Percentiles rank a stretch among this genome's conserved stretches.
phyloP scores from a whole-genome alignment of 2,888 invertebrate genomes.

The Mystacides longicornis region DNA sequence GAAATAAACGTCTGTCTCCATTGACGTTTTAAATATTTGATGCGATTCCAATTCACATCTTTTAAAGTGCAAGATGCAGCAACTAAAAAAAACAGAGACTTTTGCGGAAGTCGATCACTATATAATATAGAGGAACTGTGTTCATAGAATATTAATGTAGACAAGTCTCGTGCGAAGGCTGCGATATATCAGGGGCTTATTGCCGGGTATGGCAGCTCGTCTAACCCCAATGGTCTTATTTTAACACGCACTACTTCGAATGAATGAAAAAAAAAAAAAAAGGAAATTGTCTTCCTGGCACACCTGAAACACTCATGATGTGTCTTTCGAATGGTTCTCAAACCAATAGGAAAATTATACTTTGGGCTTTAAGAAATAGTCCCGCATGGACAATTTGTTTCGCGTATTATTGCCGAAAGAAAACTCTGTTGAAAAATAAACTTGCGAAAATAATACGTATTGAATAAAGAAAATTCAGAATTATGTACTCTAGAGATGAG shows the following conservation, averaged over 20 bases:
- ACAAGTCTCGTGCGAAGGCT: conserved; percentile 8
- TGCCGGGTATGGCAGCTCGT: neutral
- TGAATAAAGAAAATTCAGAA: no score
- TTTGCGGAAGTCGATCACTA: neutral
- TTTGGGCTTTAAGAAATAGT: neutral
- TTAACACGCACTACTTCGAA: neutral
- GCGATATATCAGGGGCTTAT: conserved; percentile 16
- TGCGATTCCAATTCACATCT: neutral
- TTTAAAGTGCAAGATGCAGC: neutral
- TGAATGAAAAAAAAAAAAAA: neutral
- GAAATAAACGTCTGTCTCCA: neutral
- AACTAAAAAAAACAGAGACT: neutral
- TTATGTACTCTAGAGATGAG: no score
- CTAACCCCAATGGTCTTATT: neutral
- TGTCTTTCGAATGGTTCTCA: conserved; percentile 1
- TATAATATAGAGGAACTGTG: neutral
- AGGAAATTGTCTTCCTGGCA: neutral
- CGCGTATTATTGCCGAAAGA: neutral
- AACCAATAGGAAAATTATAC: conserved; percentile 1
- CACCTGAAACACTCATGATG: conserved; percentile 1
- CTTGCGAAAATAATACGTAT: neutral
- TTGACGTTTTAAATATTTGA: neutral
- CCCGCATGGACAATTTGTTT: neutral
- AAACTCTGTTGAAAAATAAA: neutral
- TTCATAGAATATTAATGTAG: conserved; percentile 22